Evolutionary conservation across 2,113 vertebrate genomes (phyloP), one percentile per base, ranked within the genome.

Genomic region (Tursiops truncatus): DNA sequence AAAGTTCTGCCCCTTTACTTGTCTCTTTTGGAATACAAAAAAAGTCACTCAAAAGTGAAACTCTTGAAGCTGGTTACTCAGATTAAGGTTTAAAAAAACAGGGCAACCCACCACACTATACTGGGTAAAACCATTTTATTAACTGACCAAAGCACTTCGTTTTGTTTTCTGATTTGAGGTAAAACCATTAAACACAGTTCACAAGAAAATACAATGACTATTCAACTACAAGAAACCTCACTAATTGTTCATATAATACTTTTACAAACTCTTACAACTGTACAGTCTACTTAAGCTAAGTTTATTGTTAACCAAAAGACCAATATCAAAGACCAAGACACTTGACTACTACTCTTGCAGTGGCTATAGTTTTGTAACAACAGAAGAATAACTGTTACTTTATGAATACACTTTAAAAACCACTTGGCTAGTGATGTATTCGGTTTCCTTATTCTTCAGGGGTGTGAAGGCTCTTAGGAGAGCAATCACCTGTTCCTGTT

Each of bases 111-210:
- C 53, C 85, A 93, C 33, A 65, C 44, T 38, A 17, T 14, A 28
- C 93, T 97, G 97, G 56, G 89, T 97, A 98, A 98, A 98, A 95
- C 88, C 96, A 97, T 97, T 99, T 99, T 98, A 98, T 98, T 98
- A 98, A 98, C 96, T 97, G 97, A 98, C 90, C 95, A 98, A 98
- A 98, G 94, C 96, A 98, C 96, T 95, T 98, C 92, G 96, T 96
- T 97, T 96, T 96, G 67, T 97, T 96, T 98, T 97, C 94, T 26
- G 47, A 98, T 98, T 97, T 97, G 98, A 98, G 98, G 98, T 98
- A 98, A 98, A 97, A 98, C 97, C 84, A 96, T 98, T 98, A 98
- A 97, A 97, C 98, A 97, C 94, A 85, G 94, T 96, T 98, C 98
- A 97, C 97, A 97, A 98, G 93, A 97, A 98, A 96, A 97, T 96